phyloP scores from a whole-genome alignment of 1,140 invertebrate species.

The Coptotermes formosanus region DNA sequence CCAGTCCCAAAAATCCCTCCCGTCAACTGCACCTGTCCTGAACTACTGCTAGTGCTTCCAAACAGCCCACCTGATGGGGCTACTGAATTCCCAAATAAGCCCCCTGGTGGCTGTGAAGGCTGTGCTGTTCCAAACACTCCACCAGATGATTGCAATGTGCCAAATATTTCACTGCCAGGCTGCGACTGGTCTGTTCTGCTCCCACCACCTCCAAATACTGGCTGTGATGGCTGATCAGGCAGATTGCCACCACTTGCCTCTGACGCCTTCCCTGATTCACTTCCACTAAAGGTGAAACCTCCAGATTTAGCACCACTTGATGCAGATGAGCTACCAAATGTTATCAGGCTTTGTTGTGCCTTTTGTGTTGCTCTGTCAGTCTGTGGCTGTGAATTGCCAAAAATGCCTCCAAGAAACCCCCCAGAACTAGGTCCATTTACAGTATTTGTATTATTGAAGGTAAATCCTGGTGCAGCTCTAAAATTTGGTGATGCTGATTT shows the following conservation, averaged over 20 bases:
- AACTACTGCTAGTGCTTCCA: background rate
- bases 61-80: background rate
- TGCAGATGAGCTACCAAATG: background rate
- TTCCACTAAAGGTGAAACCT: too few relatives aligned
- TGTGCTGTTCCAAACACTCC: background rate
- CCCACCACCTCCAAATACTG: background rate
- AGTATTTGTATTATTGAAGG: background rate
- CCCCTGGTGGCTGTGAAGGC: background rate
- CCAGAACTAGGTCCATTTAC: background rate
- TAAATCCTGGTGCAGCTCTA: background rate
- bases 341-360: background rate
- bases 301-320: too few relatives aligned
- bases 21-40: background rate
- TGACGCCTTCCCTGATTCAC: background rate
- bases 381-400: background rate
- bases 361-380: background rate
- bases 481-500: background rate
- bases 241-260: background rate
- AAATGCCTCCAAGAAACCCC: background rate
- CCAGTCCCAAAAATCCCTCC: background rate
- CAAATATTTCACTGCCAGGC: background rate
- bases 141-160: background rate
- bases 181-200: background rate
- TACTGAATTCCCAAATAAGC: background rate
- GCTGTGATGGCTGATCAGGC: background rate